Evolutionary conservation across 2,797 vertebrate genomes (phyloP).

Genomic region (Buceros bicornis): DNA sequence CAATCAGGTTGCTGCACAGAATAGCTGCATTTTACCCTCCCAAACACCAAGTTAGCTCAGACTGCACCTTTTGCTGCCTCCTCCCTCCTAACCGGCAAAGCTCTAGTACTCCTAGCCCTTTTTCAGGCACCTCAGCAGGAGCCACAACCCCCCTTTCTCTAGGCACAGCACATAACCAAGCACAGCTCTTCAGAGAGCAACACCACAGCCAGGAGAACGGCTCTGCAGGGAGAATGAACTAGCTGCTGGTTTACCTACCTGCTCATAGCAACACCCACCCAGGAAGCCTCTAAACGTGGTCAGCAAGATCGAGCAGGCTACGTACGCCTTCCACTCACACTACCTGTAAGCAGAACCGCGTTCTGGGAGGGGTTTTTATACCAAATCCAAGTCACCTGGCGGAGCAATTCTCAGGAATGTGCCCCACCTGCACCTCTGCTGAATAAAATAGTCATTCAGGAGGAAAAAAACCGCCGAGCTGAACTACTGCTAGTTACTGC

Average conservation of each 20-base stretch:
- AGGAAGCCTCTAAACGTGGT: rapidly evolving
- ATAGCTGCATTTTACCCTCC: not conserved
- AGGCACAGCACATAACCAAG: rapidly evolving
- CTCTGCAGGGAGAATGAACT: rapidly evolving
- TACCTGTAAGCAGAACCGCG: rapidly evolving
- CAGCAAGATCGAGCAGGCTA: rapidly evolving
- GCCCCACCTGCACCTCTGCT: not conserved
- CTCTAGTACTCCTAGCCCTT: not conserved
- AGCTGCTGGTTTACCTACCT: not conserved
- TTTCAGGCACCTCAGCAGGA: not conserved
- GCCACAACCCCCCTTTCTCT: rapidly evolving
- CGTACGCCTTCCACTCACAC: rapidly evolving
- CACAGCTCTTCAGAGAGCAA: not conserved
- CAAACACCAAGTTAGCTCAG: not conserved
- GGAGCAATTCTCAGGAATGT: not conserved
- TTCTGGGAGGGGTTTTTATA: constrained; percentile 21
- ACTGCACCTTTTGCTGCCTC: not conserved
- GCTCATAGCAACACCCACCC: rapidly evolving
- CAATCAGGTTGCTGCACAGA: not conserved
- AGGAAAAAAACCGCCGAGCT: not conserved
- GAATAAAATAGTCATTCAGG: not conserved
- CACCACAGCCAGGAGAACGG: rapidly evolving
- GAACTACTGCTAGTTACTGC: not conserved
- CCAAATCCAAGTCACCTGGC: not conserved
- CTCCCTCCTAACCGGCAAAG: not conserved